Evolutionary conservation across 2,888 invertebrate species (phyloP), one percentile per base, ranked within the genome.

Genomic region (Eledone cirrhosa): DNA sequence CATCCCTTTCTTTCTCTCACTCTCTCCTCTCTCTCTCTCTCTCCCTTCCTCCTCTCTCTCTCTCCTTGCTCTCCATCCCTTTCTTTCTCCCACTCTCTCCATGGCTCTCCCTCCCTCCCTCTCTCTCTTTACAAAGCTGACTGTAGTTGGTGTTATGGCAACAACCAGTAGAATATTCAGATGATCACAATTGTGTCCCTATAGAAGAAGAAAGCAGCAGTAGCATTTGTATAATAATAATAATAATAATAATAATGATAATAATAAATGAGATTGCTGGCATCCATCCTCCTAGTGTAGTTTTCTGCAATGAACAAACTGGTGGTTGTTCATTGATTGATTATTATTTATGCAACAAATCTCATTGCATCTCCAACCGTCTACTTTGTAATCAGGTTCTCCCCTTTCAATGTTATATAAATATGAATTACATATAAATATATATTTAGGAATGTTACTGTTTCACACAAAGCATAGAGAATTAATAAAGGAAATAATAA

Each of bases 201-300:
- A 24, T 14, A 72, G n/a, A 22, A 24, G 29, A 29, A 7, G 31
- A 31, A 27, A 67, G 67, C 67, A 67, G 31, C 41, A 72, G 72
- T 31, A 72, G 72, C 33, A 72, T n/a, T 27, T 41, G 31, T 41
- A 41, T 72, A 41, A 29, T n/a, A n/a, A n/a, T n/a, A n/a, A n/a
- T n/a, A n/a, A n/a, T n/a, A n/a, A n/a, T n/a, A n/a, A n/a, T n/a
- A n/a, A n/a, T n/a, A n/a, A n/a, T n/a, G n/a, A n/a, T n/a, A n/a
- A n/a, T n/a, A n/a, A n/a, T n/a, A n/a, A n/a, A n/a, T 72, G 33
- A 72, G 72, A 72, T 72, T 72, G 33, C 41, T 72, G 72, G 72
- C 72, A 72, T 72, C 72, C 41, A 41, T 11, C n/a, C 11, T 72
- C 19, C 63, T 63, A 41, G n/a, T 41, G 11, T 41, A 41, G 41